phyloP scores from a whole-genome alignment of 2,113 vertebrate species.

The Rousettus leschenaultii region DNA sequence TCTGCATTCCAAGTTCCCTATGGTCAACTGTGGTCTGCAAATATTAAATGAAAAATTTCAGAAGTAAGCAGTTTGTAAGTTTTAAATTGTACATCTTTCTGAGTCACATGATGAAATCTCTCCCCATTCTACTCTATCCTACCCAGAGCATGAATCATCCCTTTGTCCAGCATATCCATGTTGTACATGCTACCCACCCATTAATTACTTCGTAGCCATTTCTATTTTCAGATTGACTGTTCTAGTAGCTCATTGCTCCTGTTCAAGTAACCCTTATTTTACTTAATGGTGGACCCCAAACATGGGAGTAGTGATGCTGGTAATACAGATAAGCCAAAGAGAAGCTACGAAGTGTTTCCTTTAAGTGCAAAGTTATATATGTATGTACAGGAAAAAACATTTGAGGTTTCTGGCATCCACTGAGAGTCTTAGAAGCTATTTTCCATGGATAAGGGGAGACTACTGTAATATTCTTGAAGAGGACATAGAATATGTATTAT shows the following conservation, averaged over 20 bases:
- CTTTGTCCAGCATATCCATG: background rate
- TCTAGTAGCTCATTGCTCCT: background rate
- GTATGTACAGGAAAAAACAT: background rate
- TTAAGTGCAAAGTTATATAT: background rate
- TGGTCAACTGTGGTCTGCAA: background rate
- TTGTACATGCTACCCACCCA: background rate
- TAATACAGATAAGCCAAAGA: background rate
- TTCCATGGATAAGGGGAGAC: background rate
- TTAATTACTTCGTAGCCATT: background rate
- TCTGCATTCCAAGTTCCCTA: background rate
- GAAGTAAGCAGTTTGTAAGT: background rate
- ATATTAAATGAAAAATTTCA: background rate
- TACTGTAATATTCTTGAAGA: background rate
- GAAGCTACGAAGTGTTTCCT: background rate
- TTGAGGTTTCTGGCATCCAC: background rate
- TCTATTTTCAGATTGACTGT: background rate
- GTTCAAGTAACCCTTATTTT: background rate
- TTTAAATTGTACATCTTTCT: background rate
- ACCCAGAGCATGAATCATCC: background rate
- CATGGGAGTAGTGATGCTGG: too few species aligned
- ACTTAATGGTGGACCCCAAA: too few species aligned
- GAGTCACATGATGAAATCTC: background rate
- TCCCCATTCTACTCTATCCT: background rate
- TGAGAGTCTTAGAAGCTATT: background rate
- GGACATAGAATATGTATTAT: background rate